Evolutionary conservation across 2,888 invertebrate genomes (phyloP).

Genomic region (Orgyia antiqua): DNA sequence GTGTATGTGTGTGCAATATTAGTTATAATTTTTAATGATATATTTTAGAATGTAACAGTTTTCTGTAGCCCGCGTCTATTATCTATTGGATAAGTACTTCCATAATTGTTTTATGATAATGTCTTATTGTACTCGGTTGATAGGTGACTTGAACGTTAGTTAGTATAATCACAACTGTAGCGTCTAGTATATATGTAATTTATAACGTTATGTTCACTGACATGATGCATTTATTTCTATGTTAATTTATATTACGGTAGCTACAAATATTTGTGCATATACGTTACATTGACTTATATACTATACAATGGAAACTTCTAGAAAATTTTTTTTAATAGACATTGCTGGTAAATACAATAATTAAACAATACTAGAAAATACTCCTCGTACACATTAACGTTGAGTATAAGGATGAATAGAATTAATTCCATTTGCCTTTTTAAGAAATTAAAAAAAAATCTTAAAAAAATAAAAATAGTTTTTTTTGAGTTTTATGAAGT

Average conservation of each 20-base stretch:
- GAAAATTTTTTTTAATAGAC: too few species aligned
- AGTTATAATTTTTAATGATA: constrained; percentile 65
- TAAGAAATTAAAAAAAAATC: too few species aligned
- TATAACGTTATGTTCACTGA: constrained; percentile 67
- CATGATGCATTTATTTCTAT: constrained; percentile 77
- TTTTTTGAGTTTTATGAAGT: too few species aligned
- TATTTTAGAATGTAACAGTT: constrained; percentile 52
- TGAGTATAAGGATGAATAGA: too few species aligned
- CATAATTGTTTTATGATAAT: constrained; percentile 55
- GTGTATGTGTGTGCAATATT: constrained; percentile 80
- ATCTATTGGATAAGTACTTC: constrained; percentile 50
- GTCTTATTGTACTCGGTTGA: constrained; percentile 43
- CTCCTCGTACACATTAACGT: too few species aligned
- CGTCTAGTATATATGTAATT: constrained; percentile 65
- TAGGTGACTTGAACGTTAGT: constrained; percentile 59
- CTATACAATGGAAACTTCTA: too few species aligned
- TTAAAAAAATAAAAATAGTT: too few species aligned
- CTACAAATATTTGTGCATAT: constrained; percentile 65
- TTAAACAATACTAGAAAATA: too few species aligned
- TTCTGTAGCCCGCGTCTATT: constrained; percentile 23
- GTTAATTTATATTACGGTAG: constrained; percentile 76
- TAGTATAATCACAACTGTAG: constrained; percentile 70
- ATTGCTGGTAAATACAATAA: too few species aligned
- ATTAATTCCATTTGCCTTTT: too few species aligned
- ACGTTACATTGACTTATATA: too few species aligned